A percentile compares a stretch with the other conserved stretches of the same genome.
These are phyloP conservation scores for Corythaixoides concolor DNA, from an alignment of 2,113 vertebrate species.

Conservation along the genomic window DNA sequence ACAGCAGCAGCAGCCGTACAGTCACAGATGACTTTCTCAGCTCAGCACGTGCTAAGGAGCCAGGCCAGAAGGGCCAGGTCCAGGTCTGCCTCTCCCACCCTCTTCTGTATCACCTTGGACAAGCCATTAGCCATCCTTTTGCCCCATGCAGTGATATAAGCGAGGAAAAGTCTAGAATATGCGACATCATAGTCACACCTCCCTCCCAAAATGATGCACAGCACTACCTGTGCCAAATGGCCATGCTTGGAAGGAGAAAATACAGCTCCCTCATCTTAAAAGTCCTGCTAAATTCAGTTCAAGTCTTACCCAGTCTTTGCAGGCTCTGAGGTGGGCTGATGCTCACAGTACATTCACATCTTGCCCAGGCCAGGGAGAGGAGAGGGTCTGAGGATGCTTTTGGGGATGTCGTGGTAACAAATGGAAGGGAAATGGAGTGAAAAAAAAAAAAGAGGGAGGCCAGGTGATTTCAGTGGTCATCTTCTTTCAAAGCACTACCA, in stretches of 20 bases:
- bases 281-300: background rate
- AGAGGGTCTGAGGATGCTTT: background rate
- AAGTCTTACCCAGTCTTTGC: background rate
- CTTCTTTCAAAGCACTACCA: background rate
- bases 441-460: background rate
- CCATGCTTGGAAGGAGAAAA: background rate
- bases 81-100: background rate
- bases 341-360: fast-evolving
- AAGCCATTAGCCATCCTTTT: background rate
- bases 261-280: background rate
- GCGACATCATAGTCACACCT: background rate
- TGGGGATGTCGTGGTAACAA: background rate
- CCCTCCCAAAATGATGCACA: background rate
- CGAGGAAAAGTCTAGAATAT: background rate
- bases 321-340: background rate
- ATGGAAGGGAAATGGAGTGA: background rate
- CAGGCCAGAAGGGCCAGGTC: background rate
- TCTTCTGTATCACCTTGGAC: background rate
- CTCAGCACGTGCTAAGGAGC: background rate
- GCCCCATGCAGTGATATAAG: fast-evolving
- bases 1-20: background rate
- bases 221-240: background rate
- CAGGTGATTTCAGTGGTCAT: background rate
- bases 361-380: background rate
- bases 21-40: background rate